Conservation (phyloP, 2,888 invertebrate species). For the Andrena flavipes region DNA sequence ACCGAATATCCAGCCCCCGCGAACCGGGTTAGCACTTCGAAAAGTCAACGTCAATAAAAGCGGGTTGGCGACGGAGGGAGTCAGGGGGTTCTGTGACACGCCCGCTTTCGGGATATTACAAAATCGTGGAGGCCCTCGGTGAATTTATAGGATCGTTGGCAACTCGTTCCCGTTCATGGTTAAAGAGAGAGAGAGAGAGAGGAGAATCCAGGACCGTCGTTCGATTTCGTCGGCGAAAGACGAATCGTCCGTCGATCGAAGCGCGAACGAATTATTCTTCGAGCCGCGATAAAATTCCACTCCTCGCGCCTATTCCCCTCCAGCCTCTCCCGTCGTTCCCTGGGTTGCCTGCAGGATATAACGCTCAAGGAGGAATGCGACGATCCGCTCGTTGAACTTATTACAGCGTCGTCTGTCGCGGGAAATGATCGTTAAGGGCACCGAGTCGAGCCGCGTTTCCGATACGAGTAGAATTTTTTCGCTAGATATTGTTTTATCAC, state of each 20-base stretch:
- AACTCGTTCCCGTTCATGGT: not conserved
- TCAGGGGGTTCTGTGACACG: constrained; percentile 6
- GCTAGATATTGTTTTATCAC: too few species aligned
- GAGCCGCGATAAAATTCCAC: constrained; percentile 62
- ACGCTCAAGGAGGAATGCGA: not conserved
- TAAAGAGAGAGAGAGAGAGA: not conserved
- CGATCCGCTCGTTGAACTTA: not conserved
- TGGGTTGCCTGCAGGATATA: not conserved
- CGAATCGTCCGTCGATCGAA: constrained; percentile 58
- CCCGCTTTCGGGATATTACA: constrained; percentile 56
- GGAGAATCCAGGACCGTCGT: constrained; percentile 38
- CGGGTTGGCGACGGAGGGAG: not conserved
- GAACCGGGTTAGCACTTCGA: constrained; percentile 42
- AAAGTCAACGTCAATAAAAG: constrained; percentile 42
- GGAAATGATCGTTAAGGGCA: not conserved
- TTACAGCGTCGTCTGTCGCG: not conserved
- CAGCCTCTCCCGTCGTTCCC: not conserved
- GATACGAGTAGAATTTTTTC: not conserved
- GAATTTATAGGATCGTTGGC: constrained; percentile 55
- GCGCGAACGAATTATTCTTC: constrained; percentile 64
- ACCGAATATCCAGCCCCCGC: constrained; percentile 6
- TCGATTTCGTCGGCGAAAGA: constrained; percentile 61
- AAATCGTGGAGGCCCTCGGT: constrained; percentile 36
- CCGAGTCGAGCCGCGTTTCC: not conserved
- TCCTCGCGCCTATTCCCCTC: constrained; percentile 24